phyloP scores from a whole-genome alignment of 2,888 invertebrate species.

The Polymixis lichenea region DNA sequence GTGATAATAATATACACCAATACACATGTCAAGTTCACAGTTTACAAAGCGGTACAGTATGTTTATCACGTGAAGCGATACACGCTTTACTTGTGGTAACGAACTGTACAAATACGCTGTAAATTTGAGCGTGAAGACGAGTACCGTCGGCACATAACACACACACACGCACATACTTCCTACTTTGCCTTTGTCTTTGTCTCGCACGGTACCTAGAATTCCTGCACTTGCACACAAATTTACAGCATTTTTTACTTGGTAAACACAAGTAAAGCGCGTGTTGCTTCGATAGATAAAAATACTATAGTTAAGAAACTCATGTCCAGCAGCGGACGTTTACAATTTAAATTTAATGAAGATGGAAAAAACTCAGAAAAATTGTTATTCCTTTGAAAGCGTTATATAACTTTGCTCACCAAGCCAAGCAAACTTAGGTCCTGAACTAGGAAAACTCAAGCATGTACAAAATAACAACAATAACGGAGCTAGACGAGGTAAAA shows the following conservation, averaged over 20 bases:
- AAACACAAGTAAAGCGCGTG: too few species aligned
- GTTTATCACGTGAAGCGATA: background rate
- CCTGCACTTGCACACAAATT: too few species aligned
- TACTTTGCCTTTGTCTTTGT: too few species aligned
- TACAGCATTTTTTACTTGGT: too few species aligned
- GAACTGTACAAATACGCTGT: too few species aligned
- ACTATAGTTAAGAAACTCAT: background rate
- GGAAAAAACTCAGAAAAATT: background rate
- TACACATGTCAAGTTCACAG: background rate
- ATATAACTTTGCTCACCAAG: conserved; percentile 22
- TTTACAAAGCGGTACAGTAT: background rate
- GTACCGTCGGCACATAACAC: too few species aligned
- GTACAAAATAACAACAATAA: conserved; percentile 11
- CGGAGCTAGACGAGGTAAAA: conserved; percentile 15
- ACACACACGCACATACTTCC: too few species aligned
- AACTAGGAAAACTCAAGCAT: conserved; percentile 7
- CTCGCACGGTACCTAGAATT: too few species aligned
- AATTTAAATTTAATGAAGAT: conserved; percentile 1
- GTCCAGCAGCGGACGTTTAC: background rate
- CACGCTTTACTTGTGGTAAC: background rate
- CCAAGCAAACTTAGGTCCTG: conserved; percentile 15
- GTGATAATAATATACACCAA: background rate
- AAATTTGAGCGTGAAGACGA: too few species aligned
- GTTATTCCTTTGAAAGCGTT: background rate
- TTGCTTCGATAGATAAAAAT: too few species aligned